Base-by-base conservation (phyloP, 2,797 vertebrate species). In the Brachymystax lenok region DNA sequence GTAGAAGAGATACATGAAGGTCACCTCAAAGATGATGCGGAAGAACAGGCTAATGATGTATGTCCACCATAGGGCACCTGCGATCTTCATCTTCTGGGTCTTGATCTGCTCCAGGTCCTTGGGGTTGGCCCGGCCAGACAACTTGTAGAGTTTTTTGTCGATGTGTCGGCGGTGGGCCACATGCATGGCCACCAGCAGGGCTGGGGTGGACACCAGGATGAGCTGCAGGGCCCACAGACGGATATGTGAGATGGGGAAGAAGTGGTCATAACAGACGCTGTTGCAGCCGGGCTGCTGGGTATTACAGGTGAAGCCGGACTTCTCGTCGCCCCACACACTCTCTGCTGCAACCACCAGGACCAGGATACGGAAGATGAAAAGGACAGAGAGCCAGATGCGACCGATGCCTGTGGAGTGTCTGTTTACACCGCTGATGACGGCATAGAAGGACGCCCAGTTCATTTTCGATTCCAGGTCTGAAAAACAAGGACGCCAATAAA, bases 291-390 rank as follows among this genome's bases (percentile, higher is more conserved):
- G 98, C 92, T 99, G 98, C 86, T 98, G 96, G 2, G 98, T 99
- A 92, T 99, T 99, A 92, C 98, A 99, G 85, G 94, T 97, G 91
- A 99, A 99, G 79, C 97, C 96, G 0, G 97, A 95, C 84, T 98
- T 98, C 92, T 99, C 98, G 0, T 99, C 98, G 0, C 98, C 97
- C 98, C 98, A 99, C 74, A 98, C 98, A 0, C 96, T 99, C 92
- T 99, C 98, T 0, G 97, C 98, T 0, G 98, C 98, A 63, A 99
- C 98, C 87, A 97, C 98, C 80, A 99, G 90, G 78, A 99, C 97
- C 95, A 99, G 94, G 85, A 99, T 98, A 24, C 98, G 94, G 92
- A 99, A 99, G 85, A 99, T 98, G 91, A 99, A 99, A 74, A 99
- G 96, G 83, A 99, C 97, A 0, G 98, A 99, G 40, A 99, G 95